Conservation (phyloP, 1,140 invertebrate species). For the Drosophila novamexicana region DNA sequence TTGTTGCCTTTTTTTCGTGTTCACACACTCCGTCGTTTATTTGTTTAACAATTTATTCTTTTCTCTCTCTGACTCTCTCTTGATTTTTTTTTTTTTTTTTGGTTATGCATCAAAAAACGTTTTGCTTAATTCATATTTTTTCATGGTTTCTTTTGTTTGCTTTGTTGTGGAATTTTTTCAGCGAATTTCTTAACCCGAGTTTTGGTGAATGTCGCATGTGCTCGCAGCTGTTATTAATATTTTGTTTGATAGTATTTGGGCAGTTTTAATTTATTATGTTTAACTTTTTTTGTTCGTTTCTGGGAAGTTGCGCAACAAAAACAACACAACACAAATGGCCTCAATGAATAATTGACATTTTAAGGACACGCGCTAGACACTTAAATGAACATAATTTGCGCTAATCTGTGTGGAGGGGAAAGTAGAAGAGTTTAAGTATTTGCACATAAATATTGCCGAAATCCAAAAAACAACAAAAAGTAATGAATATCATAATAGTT, state of each 20-base stretch:
- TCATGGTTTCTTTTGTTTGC: constrained; percentile 43
- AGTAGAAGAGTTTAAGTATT: constrained; percentile 62
- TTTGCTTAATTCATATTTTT: constrained; percentile 60
- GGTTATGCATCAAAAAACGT: constrained; percentile 38
- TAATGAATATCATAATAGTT: constrained; percentile 1
- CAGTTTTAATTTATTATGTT: constrained; percentile 42
- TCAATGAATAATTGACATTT: constrained; percentile 83
- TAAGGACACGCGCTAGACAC: constrained; percentile 76
- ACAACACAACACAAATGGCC: constrained; percentile 72
- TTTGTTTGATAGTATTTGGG: constrained; percentile 19
- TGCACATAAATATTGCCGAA: constrained; percentile 48
- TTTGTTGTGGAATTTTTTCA: constrained; percentile 42
- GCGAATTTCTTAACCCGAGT: constrained; percentile 42
- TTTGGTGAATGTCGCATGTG: constrained; percentile 84
- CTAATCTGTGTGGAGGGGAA: constrained; percentile 70
- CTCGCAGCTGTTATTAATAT: constrained; percentile 56
- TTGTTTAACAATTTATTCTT: constrained; percentile 48
- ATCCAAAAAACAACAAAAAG: constrained; percentile 21
- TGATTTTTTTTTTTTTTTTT: constrained; percentile 15
- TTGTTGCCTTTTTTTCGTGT: constrained; percentile 67
- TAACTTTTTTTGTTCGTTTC: constrained; percentile 24
- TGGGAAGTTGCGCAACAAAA: constrained; percentile 65
- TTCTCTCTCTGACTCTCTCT: constrained; percentile 23
- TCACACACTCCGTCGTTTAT: constrained; percentile 55
- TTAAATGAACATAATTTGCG: constrained; percentile 84